Base-by-base conservation (phyloP, 2,888 invertebrate species). In the Cerceris rybyensis region DNA sequence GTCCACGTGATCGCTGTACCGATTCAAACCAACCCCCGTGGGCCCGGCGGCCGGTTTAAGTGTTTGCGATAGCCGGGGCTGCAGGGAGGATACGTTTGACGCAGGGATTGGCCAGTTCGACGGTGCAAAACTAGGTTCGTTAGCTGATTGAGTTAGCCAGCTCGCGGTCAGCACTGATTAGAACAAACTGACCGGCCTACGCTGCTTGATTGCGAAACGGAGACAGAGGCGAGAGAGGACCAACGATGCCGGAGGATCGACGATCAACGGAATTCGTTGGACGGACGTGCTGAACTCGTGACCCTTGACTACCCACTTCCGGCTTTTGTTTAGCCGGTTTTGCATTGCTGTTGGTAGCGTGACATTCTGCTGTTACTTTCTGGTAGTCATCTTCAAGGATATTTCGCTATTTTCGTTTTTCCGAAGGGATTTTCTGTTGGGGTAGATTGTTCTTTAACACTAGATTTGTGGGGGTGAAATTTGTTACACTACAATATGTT, bases 141-240 rank as follows among this genome's bases (percentile, higher is more conserved):
- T 92, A 91, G 91, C 86, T 91, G 90, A 91, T 91, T 88, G 88
- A 91, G 90, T 91, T 92, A 92, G 87, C 88, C 86, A 66, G 75
- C 70, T 87, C 87, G 88, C 86, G 91, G 90, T 90, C 90, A 89
- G 88, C 90, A 86, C 91, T 92, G 92, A 92, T 92, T 92, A 92
- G 92, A 92, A 91, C 92, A 91, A 92, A 92, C 92, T 90, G 89
- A 89, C 86, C 88, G 79, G 90, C 89, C 90, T 90, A 90, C 91
- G 90, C 90, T 84, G 90, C 89, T 89, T 90, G 92, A 91, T 91
- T 92, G 90, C 91, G 87, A 78, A 83, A 80, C 72, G 57, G 72
- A 75, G 70, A 70, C 79, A 60, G 70, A 68, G 70, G 43, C 46
- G 68, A 59, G 28, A 14, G 43, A 52, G n/a, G 9, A n/a, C 4